Conservation (phyloP, 1,140 invertebrate genomes). For the Drosophila fuyamai region DNA sequence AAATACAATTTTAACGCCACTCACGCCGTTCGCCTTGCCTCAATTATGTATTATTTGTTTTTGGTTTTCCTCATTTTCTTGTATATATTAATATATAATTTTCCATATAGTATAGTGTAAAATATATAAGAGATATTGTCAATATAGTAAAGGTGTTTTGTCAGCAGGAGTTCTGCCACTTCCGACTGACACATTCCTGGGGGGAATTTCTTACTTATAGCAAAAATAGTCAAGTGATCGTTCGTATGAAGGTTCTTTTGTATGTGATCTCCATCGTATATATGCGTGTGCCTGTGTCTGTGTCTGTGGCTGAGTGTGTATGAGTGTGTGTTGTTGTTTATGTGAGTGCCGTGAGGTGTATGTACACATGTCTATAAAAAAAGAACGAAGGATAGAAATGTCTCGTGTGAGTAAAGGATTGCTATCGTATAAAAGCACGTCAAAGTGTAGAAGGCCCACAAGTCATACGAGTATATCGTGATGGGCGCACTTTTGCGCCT, state of each 20-base stretch:
- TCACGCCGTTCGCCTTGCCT: conserved; percentile 36
- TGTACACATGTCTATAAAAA: conserved; percentile 72
- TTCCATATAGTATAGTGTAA: conserved; percentile 83
- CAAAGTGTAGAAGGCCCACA: conserved; percentile 66
- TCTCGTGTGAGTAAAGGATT: conserved; percentile 53
- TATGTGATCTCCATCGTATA: conserved; percentile 55
- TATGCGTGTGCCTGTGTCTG: conserved; percentile 33
- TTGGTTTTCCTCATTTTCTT: conserved; percentile 63
- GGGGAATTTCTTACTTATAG: conserved; percentile 82
- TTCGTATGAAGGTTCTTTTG: conserved; percentile 73
- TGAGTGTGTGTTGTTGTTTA: conserved; percentile 24
- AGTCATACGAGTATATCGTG: conserved; percentile 16
- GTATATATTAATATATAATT: conserved; percentile 83
- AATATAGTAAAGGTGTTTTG: conserved; percentile 84
- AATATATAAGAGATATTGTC: conserved; percentile 85
- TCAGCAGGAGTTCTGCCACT: conserved; percentile 76
- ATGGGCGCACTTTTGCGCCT: conserved; percentile 20
- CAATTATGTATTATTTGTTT: conserved; percentile 52
- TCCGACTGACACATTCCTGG: conserved; percentile 79
- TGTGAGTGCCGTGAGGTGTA: conserved; percentile 56
- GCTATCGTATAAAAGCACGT: conserved; percentile 71
- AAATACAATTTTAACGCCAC: conserved; percentile 76
- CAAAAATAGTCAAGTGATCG: conserved; percentile 83
- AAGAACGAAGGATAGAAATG: conserved; percentile 62
- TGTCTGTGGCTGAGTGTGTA: conserved; percentile 16